A percentile compares a stretch with the other conserved stretches of the same genome.
These are phyloP conservation scores for Vicugna pacos DNA, from an alignment of 2,113 vertebrate genomes.

Conservation along the genomic window DNA sequence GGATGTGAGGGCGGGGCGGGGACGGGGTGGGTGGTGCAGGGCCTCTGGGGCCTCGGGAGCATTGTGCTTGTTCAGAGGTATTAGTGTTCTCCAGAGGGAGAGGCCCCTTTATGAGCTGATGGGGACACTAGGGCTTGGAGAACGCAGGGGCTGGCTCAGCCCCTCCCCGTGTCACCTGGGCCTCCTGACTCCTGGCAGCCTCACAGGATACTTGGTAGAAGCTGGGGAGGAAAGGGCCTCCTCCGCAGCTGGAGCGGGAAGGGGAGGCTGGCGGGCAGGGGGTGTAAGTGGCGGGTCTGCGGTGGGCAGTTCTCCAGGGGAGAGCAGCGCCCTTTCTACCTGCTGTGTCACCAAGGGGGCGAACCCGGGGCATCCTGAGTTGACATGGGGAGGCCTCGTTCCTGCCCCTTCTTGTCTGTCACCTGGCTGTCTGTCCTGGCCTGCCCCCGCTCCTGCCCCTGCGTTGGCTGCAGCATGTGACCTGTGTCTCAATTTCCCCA, in stretches of 20 bases:
- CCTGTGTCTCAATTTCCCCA: not conserved
- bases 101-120: not conserved
- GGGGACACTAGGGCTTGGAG: not conserved
- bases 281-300: accelerated
- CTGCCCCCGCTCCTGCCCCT: not conserved
- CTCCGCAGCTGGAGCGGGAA: not conserved
- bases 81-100: not conserved
- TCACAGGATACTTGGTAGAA: not conserved
- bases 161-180: not conserved
- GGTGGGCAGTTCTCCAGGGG: not conserved
- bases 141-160: not conserved
- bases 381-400: not conserved
- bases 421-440: not conserved
- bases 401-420: not conserved
- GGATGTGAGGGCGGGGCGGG: not conserved
- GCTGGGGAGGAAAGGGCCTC: not conserved
- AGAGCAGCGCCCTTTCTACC: not conserved
- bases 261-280: not conserved
- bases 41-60: accelerated
- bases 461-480: accelerated
- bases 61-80: not conserved
- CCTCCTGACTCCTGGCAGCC: not conserved
- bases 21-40: accelerated
- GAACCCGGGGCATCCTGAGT: not conserved
- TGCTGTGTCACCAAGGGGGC: not conserved